Base-by-base conservation (phyloP, 1,140 invertebrate genomes). In the Drosophila albomicans region DNA sequence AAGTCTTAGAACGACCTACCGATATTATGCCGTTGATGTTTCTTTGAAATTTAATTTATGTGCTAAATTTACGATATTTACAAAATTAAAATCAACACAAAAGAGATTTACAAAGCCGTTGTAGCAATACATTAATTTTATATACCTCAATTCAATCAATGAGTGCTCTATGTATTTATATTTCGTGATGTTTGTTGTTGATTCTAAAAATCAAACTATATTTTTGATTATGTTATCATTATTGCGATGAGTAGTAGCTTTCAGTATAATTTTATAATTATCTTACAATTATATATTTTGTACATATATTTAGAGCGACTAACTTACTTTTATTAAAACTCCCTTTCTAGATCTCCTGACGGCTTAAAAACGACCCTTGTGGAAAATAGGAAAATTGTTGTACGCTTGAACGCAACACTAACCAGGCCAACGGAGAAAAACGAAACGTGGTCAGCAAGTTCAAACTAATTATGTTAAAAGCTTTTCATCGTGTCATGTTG, bases 401-500 rank as follows among this genome's bases (percentile, higher is more conserved):
- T 58, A 65, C 38, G 63, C 64, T 79, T 87, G 75, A 81, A 85
- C 81, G 85, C 78, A 84, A 88, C 85, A 89, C 81, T 88, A 88
- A 89, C 85, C 85, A 74, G 71, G 46, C 71, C 85, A 89, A 84
- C 85, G 78, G 69, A 85, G 78, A 88, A 89, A 89, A 89, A 81
- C 85, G 81, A 79, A 89, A 88, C 85, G 85, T 89, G 85, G 85
- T 89, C 85, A 81, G 85, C 75, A 81, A 89, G 85, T 85, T 88
- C 62, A 88, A 88, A 79, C 85, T 88, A 88, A 89, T 89, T 89
- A 89, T 81, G 85, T 85, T 89, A 89, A 89, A 89, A 89, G 85
- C 85, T 76, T 89, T 76, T 61, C 59, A 75, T 61, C 70, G 85
- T 73, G 73, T 64, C 68, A 84, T 74, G 75, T 63, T 75, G 69